A percentile compares a stretch with the other conserved stretches of the same genome.
Conservation (phyloP, 2,797 vertebrate genomes). For the Liparis tanakae region DNA sequence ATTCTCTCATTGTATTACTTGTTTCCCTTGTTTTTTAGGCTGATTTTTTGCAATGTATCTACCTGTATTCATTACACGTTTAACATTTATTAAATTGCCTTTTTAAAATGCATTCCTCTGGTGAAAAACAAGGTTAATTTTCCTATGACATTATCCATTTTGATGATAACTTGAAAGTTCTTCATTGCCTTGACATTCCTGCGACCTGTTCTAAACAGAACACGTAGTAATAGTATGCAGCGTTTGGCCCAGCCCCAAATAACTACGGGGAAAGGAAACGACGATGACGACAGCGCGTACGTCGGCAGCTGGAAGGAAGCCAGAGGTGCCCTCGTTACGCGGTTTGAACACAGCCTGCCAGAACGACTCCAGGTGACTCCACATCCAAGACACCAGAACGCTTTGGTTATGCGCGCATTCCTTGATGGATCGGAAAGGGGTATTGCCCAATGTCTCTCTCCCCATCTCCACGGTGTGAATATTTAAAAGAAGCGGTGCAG, state of each 20-base stretch:
- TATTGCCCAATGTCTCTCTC: slow-evolving; percentile 6
- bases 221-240: slow-evolving; percentile 25
- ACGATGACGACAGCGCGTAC: slow-evolving; percentile 74
- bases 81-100: too few species aligned
- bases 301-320: slow-evolving; percentile 62
- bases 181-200: slow-evolving; percentile 4
- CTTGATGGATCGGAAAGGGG: slow-evolving; percentile 14
- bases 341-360: slow-evolving; percentile 47
- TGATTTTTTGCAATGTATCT: too few species aligned
- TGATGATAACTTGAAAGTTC: slow-evolving; percentile 17
- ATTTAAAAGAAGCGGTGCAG: neutral
- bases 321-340: slow-evolving; percentile 47
- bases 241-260: slow-evolving; percentile 54
- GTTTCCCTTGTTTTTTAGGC: too few species aligned
- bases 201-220: neutral
- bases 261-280: slow-evolving; percentile 47
- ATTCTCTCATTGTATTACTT: too few species aligned
- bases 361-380: slow-evolving; percentile 32
- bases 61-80: slow-evolving; percentile 26
- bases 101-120: too few species aligned
- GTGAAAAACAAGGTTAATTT: too few species aligned
- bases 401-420: slow-evolving; percentile 27
- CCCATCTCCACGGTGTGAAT: slow-evolving; percentile 1
- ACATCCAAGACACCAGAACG: slow-evolving; percentile 24
- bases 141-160: slow-evolving; percentile 1